Conservation (phyloP, 2,888 invertebrate species). For the Mesorhabditis spiculigera region DNA sequence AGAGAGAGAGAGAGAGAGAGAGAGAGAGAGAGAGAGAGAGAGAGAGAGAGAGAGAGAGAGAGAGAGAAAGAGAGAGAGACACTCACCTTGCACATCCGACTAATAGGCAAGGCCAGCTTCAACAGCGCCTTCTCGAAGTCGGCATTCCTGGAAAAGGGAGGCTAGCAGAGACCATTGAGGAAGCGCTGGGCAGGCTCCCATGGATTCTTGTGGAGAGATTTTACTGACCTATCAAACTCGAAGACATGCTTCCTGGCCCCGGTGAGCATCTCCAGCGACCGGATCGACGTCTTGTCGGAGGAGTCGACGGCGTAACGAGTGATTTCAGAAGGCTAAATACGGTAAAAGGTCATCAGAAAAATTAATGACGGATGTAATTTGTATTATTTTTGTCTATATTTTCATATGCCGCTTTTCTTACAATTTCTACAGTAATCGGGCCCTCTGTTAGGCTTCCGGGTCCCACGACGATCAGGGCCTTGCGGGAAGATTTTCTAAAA, state of each 20-base stretch:
- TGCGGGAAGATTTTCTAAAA: not conserved
- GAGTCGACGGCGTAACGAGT: conserved; percentile 22
- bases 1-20: conserved; percentile 5
- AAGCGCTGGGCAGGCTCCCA: not conserved
- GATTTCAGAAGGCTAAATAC: conserved; percentile 11
- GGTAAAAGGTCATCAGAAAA: too few species aligned
- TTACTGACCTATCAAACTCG: conserved; percentile 24
- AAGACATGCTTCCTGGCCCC: conserved; percentile 31
- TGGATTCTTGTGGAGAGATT: not conserved
- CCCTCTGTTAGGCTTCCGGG: not conserved
- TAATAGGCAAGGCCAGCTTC: too few species aligned
- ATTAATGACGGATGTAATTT: too few species aligned
- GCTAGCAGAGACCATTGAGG: not conserved
- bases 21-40: conserved; percentile 12
- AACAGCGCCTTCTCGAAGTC: conserved; percentile 6
- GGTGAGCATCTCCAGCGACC: conserved; percentile 13
- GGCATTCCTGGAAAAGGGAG: conserved; percentile 10
- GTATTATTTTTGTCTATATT: too few species aligned
- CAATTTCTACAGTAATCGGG: not conserved
- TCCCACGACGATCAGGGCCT: not conserved
- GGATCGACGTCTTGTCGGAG: conserved; percentile 16
- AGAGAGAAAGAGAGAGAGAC: conserved; percentile 7
- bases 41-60: conserved; percentile 13
- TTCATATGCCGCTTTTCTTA: too few species aligned
- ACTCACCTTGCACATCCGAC: not conserved